Evolutionary conservation across 2,888 invertebrate genomes (phyloP), one percentile per base, ranked within the genome.

Genomic region (Saturnia japonica): DNA sequence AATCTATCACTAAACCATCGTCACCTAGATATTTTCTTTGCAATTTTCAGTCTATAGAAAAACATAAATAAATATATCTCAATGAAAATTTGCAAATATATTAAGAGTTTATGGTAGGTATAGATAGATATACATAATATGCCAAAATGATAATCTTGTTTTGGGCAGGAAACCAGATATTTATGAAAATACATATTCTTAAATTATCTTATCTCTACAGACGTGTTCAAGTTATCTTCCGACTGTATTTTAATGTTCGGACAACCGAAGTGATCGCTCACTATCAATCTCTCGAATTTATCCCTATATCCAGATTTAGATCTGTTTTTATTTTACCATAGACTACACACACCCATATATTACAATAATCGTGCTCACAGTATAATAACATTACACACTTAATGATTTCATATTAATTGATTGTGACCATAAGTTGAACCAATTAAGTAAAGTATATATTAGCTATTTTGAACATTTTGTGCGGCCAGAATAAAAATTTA

Each of bases 221-320:
- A 64, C 64, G 64, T 64, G 64, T 64, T 40, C n/a, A 40, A 64
- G 40, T 64, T 64, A 64, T 64, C 64, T 7, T 40, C 0, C 40
- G 64, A 12, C n/a, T n/a, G 11, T 16, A 64, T 19, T 14, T 60
- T 64, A 64, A 16, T 40, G 40, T 64, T 64, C 64, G 40, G 64
- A 40, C 64, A 64, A 40, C n/a, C 40, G 40, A 64, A 40, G 28
- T n/a, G 64, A 64, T 64, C 64, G 40, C 64, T 64, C 64, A 40
- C 64, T 40, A 64, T 64, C 34, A 34, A 64, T 64, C 64, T 64
- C 64, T 40, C 40, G 40, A 40, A n/a, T 64, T n/a, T 64, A 64
- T 64, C 64, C 40, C 40, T 64, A 64, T 40, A 64, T 64, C 19
- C 64, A 64, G 64, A 40, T 64, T 64, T 64, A 34, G 64, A 64